phyloP scores from a whole-genome alignment of 2,888 invertebrate species.

The Gymnoscelis rufifasciata region DNA sequence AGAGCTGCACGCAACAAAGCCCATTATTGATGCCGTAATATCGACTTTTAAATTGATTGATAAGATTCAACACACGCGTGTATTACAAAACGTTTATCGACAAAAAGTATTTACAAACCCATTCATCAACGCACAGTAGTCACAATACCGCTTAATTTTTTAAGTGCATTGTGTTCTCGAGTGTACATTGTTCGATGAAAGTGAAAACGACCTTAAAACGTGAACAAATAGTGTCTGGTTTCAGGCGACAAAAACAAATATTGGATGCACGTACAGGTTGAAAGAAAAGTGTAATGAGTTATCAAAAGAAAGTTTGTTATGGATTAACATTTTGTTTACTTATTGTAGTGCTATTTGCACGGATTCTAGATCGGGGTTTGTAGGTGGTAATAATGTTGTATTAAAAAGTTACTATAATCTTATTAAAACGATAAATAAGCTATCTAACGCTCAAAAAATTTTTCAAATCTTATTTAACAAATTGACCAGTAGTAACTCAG shows the following conservation, averaged over 20 bases:
- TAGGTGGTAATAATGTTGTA: no score
- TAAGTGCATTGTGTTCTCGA: constrained; percentile 36
- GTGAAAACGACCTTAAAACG: constrained; percentile 75
- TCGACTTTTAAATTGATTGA: background rate
- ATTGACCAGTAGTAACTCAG: no score
- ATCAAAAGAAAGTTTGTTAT: constrained; percentile 13
- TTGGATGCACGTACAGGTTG: constrained; percentile 47
- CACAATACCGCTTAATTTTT: constrained; percentile 31
- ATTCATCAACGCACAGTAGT: constrained; percentile 11
- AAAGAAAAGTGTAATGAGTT: constrained; percentile 35
- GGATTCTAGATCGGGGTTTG: no score
- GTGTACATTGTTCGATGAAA: constrained; percentile 51
- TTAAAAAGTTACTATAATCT: no score
- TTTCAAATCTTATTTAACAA: no score
- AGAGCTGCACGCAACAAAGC: background rate
- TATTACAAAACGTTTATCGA: constrained; percentile 11
- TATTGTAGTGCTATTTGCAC: background rate
- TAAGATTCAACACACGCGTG: constrained; percentile 1
- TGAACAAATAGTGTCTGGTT: constrained; percentile 51
- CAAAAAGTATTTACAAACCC: constrained; percentile 8
- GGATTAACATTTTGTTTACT: constrained; percentile 1
- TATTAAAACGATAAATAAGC: no score
- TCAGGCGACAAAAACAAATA: constrained; percentile 69
- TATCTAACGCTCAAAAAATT: no score
- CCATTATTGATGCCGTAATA: background rate